A percentile compares a stretch with the other conserved stretches of the same genome.
Conservation (phyloP, 2,888 invertebrate genomes). For the Polyploca ridens region DNA sequence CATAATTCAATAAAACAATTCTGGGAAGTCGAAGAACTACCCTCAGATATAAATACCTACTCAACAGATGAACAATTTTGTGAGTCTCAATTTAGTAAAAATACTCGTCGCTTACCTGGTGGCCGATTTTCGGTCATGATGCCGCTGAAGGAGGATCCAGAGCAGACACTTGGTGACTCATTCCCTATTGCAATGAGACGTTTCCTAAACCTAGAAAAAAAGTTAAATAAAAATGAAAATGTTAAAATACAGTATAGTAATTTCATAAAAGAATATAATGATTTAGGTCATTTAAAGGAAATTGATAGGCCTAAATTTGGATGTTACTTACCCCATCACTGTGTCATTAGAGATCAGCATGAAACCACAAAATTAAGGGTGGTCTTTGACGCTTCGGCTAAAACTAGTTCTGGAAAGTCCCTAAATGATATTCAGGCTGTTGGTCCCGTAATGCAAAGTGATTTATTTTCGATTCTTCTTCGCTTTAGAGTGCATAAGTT, state of each 20-base stretch:
- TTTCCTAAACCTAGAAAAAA: too few species aligned
- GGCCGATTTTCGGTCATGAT: conserved; percentile 28
- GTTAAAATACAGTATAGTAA: too few species aligned
- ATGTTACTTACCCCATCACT: conserved; percentile 32
- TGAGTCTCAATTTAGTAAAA: conserved; percentile 23
- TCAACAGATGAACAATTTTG: conserved; percentile 25
- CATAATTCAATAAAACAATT: neutral
- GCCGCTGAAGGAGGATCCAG: conserved; percentile 18
- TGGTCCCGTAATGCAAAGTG: too few species aligned
- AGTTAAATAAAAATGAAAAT: too few species aligned
- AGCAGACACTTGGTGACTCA: neutral
- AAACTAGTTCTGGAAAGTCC: conserved; percentile 21
- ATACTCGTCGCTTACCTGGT: conserved; percentile 18
- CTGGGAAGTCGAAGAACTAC: neutral
- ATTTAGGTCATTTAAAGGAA: conserved; percentile 2
- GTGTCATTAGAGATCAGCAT: conserved; percentile 21
- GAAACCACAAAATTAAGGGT: conserved; percentile 29
- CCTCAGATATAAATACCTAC: neutral
- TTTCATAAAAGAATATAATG: too few species aligned
- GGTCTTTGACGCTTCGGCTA: conserved; percentile 26
- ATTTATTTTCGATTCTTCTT: too few species aligned
- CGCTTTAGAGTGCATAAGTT: too few species aligned
- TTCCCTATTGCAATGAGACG: neutral
- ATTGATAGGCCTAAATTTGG: conserved; percentile 18
- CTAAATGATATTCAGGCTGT: conserved; percentile 19